Evolutionary conservation across 2,797 vertebrate species (phyloP).

Genomic region (Amazona ochrocephala): DNA sequence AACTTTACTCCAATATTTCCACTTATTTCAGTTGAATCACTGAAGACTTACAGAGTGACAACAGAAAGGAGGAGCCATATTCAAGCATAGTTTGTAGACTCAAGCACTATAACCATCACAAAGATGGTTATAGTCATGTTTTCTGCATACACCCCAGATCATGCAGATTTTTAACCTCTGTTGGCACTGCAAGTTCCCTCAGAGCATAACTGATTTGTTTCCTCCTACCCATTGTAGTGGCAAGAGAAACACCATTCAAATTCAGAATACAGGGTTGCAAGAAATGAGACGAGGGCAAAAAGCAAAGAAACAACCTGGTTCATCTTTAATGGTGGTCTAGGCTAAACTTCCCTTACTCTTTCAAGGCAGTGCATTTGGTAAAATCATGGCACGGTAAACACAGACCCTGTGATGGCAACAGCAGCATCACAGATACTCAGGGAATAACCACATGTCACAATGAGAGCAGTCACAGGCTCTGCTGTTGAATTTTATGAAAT

Average conservation of each 20-base stretch:
- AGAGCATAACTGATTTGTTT: not conserved
- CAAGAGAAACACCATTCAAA: not conserved
- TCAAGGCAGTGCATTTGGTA: not conserved
- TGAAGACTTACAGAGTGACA: not conserved
- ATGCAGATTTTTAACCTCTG: not conserved
- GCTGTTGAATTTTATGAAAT: not conserved
- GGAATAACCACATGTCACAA: not conserved
- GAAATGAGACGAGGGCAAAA: not conserved
- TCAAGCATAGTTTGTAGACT: rapidly evolving
- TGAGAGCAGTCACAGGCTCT: not conserved
- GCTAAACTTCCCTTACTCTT: not conserved
- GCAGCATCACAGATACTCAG: not conserved
- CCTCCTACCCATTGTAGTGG: not conserved
- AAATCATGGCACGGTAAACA: not conserved
- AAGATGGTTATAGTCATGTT: not conserved
- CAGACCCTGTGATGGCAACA: not conserved
- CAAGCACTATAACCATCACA: not conserved
- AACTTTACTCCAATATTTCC: not conserved
- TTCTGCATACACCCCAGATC: not conserved
- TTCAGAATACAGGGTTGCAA: not conserved
- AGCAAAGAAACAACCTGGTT: not conserved
- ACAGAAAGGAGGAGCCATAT: not conserved
- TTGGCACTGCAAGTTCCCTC: not conserved
- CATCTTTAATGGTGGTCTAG: not conserved
- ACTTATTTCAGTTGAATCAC: not conserved